Evolutionary conservation across 2,888 invertebrate species (phyloP).

Genomic region (Andrena trimmerana): DNA sequence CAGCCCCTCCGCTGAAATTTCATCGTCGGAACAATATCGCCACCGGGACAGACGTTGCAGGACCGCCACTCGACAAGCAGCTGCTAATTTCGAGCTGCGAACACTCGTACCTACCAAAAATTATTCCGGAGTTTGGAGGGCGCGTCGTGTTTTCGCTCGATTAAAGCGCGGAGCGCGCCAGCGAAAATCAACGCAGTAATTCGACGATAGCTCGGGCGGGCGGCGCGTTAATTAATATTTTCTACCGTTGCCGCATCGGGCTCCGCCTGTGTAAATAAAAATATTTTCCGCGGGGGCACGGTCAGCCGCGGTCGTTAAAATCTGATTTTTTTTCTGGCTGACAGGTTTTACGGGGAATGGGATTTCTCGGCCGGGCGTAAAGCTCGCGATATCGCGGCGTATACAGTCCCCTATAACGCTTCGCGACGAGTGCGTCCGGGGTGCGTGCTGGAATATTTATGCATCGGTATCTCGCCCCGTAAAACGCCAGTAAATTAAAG

Average conservation of each 20-base stretch:
- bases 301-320: slow-evolving; percentile 54
- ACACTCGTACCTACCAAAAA: neutral
- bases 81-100: neutral
- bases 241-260: slow-evolving; percentile 3
- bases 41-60: neutral
- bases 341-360: slow-evolving; percentile 54
- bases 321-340: slow-evolving; percentile 53
- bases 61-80: neutral
- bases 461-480: slow-evolving; percentile 5
- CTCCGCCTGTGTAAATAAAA: slow-evolving; percentile 24
- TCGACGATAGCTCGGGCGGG: neutral
- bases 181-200: slow-evolving; percentile 28
- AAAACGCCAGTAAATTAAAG: slow-evolving; percentile 58
- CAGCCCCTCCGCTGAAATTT: neutral
- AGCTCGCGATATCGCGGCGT: slow-evolving; percentile 27
- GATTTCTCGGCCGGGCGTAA: slow-evolving; percentile 49
- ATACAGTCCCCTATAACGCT: slow-evolving; percentile 23
- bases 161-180: neutral
- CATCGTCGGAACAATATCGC: neutral
- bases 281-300: slow-evolving; percentile 15
- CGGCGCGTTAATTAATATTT: slow-evolving; percentile 45
- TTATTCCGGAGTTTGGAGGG: slow-evolving; percentile 5
- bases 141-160: neutral
- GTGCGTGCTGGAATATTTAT: slow-evolving; percentile 49
- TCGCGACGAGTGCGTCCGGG: slow-evolving; percentile 40